Evolutionary conservation across 2,797 vertebrate species (phyloP), one percentile per base, ranked within the genome.

Genomic region (Euthynnus affinis): DNA sequence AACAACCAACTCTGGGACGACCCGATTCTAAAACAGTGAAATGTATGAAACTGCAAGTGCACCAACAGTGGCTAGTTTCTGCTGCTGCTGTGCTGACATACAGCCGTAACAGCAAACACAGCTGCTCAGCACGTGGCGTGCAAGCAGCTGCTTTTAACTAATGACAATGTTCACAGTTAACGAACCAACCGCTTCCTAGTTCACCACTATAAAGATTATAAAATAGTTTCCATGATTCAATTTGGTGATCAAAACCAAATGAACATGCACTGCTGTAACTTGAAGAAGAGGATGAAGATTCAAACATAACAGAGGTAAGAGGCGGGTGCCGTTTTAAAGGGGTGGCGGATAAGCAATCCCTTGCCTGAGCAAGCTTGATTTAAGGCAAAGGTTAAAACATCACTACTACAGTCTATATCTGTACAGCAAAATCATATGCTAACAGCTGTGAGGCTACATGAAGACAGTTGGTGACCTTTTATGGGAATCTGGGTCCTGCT

Each of bases 361-460:
- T 92, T 82, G 91, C 91, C 91, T 88, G 81, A 89, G 92, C 91
- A 89, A 89, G 90, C 92, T 88, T 88, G 82, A 89, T 82, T 93
- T 93, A 94, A 94, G 93, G 93, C 93, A 92, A 92, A 94, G 88
- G 88, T 90, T 92, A 57, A 90, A 89, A 90, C 56, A 76, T 86
- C 69, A 83, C 76, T 60, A 88, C 76, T 37, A 40, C 68, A 77
- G 81, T 81, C 81, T 86, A 81, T 48, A 82, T 57, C 42, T 73
- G 76, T 71, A 87, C 12, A 81, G 59, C 64, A 78, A 73, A 84
- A 52, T 32, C 42, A 63, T 23, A 52, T 22, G 69, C 46, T 8
- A 73, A 85, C 79, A 83, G 79, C 80, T 84, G 81, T 23, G 66
- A 78, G 70, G 85, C 79, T 78, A 66, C 67, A 60, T 69, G 59